Percentiles rank a stretch among this genome's conserved stretches.
Evolutionary conservation across 2,888 invertebrate genomes (phyloP).

Genomic region (Thymelicus sylvestris): DNA sequence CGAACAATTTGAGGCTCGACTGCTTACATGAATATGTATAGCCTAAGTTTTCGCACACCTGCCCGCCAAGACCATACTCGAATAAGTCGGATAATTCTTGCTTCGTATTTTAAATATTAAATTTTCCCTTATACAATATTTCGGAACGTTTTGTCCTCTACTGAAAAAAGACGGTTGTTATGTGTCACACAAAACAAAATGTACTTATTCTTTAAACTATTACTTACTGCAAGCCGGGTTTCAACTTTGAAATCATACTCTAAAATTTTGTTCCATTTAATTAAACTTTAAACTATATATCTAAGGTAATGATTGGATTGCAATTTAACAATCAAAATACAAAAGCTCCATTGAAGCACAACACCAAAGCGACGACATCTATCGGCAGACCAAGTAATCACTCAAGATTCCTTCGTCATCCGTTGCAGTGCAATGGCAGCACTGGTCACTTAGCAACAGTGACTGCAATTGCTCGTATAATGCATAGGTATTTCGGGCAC

Average conservation of each 20-base stretch:
- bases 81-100: conserved; percentile 40
- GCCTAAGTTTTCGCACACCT: conserved; percentile 43
- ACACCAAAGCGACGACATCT: not conserved
- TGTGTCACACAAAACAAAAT: not conserved
- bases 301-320: too few relatives aligned
- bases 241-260: too few relatives aligned
- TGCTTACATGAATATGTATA: conserved; percentile 44
- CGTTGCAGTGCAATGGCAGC: conserved; percentile 14
- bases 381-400: not conserved
- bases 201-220: too few relatives aligned
- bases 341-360: too few relatives aligned
- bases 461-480: too few relatives aligned
- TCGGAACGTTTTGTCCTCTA: not conserved
- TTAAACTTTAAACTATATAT: too few relatives aligned
- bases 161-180: not conserved
- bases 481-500: too few relatives aligned
- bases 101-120: conserved; percentile 43
- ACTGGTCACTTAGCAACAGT: not conserved
- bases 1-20: conserved; percentile 38
- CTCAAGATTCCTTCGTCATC: not conserved
- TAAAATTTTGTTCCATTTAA: too few relatives aligned
- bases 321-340: too few relatives aligned
- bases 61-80: conserved; percentile 34
- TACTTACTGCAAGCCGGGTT: too few relatives aligned
- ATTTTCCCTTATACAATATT: conserved; percentile 12